Evolutionary conservation across 1,140 invertebrate species (phyloP).

Genomic region (Neodiprion lecontei): DNA sequence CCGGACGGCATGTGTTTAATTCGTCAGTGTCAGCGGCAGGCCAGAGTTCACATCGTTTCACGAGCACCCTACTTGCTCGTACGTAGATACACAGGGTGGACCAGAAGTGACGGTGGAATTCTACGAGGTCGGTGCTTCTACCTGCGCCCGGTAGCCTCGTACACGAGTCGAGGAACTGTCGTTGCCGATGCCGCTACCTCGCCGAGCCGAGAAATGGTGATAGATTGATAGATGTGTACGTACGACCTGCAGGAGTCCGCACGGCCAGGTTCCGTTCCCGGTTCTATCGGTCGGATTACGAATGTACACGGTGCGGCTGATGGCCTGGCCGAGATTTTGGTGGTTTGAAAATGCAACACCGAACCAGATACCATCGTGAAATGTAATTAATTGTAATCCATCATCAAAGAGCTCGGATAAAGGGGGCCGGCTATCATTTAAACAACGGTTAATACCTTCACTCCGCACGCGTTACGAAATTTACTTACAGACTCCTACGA

Average conservation of each 20-base stretch:
- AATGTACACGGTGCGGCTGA: neutral
- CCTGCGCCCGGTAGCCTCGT: too few species aligned
- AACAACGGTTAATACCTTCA: slow-evolving; percentile 13
- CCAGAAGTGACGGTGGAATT: neutral
- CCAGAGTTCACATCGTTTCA: slow-evolving; percentile 41
- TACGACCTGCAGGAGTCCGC: neutral
- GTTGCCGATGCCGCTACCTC: too few species aligned
- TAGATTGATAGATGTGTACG: slow-evolving; percentile 19
- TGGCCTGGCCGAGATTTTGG: neutral
- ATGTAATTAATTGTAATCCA: slow-evolving; percentile 16
- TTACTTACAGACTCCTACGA: slow-evolving; percentile 6
- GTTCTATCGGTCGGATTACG: slow-evolving; percentile 18
- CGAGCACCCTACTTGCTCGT: neutral
- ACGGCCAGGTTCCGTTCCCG: slow-evolving; percentile 15
- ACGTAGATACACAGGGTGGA: neutral
- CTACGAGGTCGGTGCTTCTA: too few species aligned
- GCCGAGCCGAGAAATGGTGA: neutral
- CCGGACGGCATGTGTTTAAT: slow-evolving; percentile 24
- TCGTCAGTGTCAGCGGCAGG: slow-evolving; percentile 50
- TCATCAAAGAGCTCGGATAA: slow-evolving; percentile 11
- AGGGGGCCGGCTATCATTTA: slow-evolving; percentile 8
- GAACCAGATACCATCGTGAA: slow-evolving; percentile 12
- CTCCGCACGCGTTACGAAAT: slow-evolving; percentile 11
- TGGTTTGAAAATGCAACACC: neutral
- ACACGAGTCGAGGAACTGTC: too few species aligned